These are phyloP conservation scores for Dorcus parallelipipedus DNA, from an alignment of 2,888 invertebrate genomes.

Conservation along the genomic window DNA sequence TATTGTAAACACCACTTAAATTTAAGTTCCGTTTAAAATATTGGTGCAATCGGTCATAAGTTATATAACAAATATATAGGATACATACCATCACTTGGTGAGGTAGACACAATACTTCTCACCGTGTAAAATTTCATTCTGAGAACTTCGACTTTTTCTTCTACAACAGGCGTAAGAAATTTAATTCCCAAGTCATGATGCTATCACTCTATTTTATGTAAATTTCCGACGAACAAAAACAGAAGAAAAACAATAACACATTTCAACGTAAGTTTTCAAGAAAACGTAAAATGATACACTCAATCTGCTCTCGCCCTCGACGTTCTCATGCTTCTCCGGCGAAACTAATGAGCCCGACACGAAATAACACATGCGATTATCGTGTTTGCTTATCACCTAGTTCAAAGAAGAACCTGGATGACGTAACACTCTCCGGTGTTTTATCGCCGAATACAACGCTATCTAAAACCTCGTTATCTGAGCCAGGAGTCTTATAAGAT, in stretches of 20 bases:
- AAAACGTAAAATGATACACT: not conserved
- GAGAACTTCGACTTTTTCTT: too few species aligned
- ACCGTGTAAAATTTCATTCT: too few species aligned
- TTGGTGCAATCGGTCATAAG: too few species aligned
- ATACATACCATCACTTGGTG: too few species aligned
- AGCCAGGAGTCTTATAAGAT: too few species aligned
- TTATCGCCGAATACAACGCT: not conserved
- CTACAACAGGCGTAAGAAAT: too few species aligned
- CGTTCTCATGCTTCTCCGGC: constrained; percentile 10
- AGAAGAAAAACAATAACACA: not conserved
- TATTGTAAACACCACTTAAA: too few species aligned
- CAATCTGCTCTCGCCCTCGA: not conserved
- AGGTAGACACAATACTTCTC: too few species aligned
- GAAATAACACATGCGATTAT: not conserved
- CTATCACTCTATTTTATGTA: constrained; percentile 1
- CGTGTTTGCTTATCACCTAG: constrained; percentile 2
- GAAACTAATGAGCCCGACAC: constrained; percentile 12
- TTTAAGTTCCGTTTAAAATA: too few species aligned
- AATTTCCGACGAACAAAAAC: not conserved
- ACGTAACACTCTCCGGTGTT: not conserved
- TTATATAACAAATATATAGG: too few species aligned
- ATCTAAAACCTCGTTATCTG: not conserved
- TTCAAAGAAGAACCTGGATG: constrained; percentile 8
- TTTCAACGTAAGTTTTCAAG: not conserved
- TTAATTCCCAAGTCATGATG: not conserved